phyloP scores from a whole-genome alignment of 37 sponge, comb jelly and placozoan genomes.

The Bolinopsis microptera region DNA sequence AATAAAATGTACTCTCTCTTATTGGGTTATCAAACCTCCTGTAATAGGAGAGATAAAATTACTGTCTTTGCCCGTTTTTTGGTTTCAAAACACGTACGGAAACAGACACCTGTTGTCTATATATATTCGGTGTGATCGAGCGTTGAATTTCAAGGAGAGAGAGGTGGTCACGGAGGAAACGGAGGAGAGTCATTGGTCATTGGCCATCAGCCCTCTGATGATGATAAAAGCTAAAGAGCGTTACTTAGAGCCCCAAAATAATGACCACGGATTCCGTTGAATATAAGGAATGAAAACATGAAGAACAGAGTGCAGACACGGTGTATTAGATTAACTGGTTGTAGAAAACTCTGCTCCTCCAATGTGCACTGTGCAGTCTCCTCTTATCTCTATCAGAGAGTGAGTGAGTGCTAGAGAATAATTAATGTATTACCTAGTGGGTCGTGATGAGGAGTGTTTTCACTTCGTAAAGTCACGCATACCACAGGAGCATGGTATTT shows the following conservation, averaged over 20 bases:
- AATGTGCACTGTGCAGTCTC: too few relatives aligned
- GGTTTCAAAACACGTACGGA: neutral
- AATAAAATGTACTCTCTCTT: neutral
- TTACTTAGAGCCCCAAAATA: neutral
- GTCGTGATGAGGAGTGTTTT: neutral
- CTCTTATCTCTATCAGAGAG: too few relatives aligned
- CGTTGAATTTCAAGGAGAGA: neutral
- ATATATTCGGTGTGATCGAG: neutral
- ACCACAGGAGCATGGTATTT: neutral
- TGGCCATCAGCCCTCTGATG: too few relatives aligned
- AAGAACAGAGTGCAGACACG: too few relatives aligned
- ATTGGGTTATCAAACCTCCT: neutral
- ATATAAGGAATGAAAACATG: too few relatives aligned
- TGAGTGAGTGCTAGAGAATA: too few relatives aligned
- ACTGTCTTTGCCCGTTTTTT: slow-evolving; percentile 22
- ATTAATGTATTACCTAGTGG: too few relatives aligned
- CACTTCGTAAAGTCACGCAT: neutral
- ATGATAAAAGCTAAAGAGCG: neutral
- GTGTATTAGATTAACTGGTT: too few relatives aligned
- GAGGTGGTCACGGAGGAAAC: neutral
- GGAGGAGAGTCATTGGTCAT: too few relatives aligned
- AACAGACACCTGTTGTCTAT: neutral
- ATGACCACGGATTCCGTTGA: neutral
- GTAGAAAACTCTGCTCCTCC: too few relatives aligned
- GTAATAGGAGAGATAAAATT: slow-evolving; percentile 4